Evolutionary conservation across 1,140 invertebrate genomes (phyloP).

Genomic region (Drosophila ficusphila): DNA sequence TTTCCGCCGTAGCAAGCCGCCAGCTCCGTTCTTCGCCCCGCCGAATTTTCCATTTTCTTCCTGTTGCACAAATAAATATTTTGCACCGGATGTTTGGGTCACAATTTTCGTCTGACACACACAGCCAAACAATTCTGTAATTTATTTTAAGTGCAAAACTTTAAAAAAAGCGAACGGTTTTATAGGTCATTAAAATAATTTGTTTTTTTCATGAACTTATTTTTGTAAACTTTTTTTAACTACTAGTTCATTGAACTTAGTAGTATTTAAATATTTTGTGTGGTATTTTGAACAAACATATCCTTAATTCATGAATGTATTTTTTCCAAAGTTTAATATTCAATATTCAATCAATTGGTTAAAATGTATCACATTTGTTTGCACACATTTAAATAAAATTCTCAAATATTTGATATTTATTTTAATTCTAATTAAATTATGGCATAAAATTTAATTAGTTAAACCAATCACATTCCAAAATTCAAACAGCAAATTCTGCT

Average conservation of each 20-base stretch:
- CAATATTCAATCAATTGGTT: not conserved
- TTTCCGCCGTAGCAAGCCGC: constrained; percentile 68
- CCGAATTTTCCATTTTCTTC: constrained; percentile 60
- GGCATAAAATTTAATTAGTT: constrained; percentile 32
- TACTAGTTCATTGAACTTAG: too few relatives aligned
- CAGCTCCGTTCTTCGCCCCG: constrained; percentile 10
- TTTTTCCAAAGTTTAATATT: not conserved
- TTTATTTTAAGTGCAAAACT: constrained; percentile 17
- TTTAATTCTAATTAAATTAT: constrained; percentile 51
- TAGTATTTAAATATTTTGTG: too few relatives aligned
- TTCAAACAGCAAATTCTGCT: constrained; percentile 2
- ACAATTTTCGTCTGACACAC: constrained; percentile 47
- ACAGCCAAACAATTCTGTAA: not conserved
- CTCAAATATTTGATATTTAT: constrained; percentile 54
- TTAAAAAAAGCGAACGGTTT: too few relatives aligned
- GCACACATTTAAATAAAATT: constrained; percentile 16
- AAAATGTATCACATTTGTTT: constrained; percentile 2
- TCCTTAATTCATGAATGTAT: not conserved
- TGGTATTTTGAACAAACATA: too few relatives aligned
- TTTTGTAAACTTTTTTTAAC: too few relatives aligned
- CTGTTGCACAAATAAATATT: constrained; percentile 81
- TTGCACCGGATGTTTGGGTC: constrained; percentile 77
- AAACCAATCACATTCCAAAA: constrained; percentile 3
- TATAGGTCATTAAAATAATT: too few relatives aligned
- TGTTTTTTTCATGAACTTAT: too few relatives aligned